Percentiles rank a stretch among this genome's conserved stretches.
Conservation (phyloP, 2,797 vertebrate genomes). For the Chelmon rostratus region DNA sequence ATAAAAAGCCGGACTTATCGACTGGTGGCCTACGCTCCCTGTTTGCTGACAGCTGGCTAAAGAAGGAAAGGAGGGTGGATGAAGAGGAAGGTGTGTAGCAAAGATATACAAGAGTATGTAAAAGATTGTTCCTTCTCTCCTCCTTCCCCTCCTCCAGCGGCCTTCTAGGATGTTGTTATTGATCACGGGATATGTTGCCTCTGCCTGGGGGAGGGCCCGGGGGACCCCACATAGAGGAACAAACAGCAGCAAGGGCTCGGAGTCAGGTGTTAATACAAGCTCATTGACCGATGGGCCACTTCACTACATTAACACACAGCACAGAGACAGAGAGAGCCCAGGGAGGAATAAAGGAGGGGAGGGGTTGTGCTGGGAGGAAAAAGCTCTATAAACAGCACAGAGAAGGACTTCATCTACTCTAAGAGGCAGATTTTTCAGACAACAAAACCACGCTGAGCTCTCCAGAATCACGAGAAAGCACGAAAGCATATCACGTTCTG, state of each 20-base stretch:
- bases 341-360: slow-evolving; percentile 48
- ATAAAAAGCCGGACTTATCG: slow-evolving; percentile 23
- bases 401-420: slow-evolving; percentile 30
- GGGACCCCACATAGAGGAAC: slow-evolving; percentile 76
- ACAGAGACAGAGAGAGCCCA: slow-evolving; percentile 53
- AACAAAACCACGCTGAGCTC: slow-evolving; percentile 1
- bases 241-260: slow-evolving; percentile 77
- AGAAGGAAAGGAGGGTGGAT: not conserved
- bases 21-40: not conserved
- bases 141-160: slow-evolving; percentile 31
- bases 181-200: slow-evolving; percentile 81
- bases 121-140: slow-evolving; percentile 26
- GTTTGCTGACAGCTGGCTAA: slow-evolving; percentile 39
- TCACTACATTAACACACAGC: slow-evolving; percentile 84
- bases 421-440: slow-evolving; percentile 20
- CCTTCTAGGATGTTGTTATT: slow-evolving; percentile 81
- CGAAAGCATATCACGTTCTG: slow-evolving; percentile 28
- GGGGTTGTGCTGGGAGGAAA: slow-evolving; percentile 12
- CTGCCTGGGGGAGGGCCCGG: slow-evolving; percentile 71
- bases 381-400: slow-evolving; percentile 51
- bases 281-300: slow-evolving; percentile 84
- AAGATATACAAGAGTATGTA: slow-evolving; percentile 41
- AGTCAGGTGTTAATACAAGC: slow-evolving; percentile 88
- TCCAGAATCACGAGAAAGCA: slow-evolving; percentile 31
- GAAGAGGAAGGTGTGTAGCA: slow-evolving; percentile 17